Evolutionary conservation across 2,113 vertebrate genomes (phyloP).

Genomic region (Hydropotes inermis): DNA sequence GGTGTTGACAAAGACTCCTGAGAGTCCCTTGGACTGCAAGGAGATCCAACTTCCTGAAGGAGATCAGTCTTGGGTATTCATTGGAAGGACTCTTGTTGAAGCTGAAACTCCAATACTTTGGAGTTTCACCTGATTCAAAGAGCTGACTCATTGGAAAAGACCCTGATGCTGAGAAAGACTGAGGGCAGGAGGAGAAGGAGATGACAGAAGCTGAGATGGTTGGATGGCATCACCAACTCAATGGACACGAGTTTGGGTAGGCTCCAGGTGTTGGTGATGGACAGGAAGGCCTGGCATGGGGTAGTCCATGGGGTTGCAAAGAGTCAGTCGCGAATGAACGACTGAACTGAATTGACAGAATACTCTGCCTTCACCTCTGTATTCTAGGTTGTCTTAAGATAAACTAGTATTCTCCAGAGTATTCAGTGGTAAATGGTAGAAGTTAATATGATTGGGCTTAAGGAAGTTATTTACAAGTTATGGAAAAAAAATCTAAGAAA

Average conservation of each 20-base stretch:
- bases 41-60: background rate
- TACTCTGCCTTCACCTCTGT: background rate
- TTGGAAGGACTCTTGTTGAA: background rate
- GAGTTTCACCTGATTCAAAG: fast-evolving
- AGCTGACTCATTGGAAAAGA: background rate
- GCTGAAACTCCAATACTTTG: background rate
- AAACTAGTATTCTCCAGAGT: background rate
- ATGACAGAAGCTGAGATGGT: fast-evolving
- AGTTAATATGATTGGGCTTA: background rate
- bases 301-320: background rate
- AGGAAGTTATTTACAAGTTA: background rate
- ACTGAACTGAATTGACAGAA: background rate
- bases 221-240: background rate
- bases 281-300: fast-evolving
- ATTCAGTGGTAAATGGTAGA: background rate
- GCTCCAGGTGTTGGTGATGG: fast-evolving
- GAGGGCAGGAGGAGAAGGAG: background rate
- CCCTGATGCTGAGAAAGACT: background rate
- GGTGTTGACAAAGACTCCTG: background rate
- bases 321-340: fast-evolving
- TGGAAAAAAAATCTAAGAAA: background rate
- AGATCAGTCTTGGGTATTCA: background rate
- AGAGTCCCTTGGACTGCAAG: background rate
- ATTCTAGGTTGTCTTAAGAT: background rate
- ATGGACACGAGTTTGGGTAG: background rate